Conservation (phyloP, 2,797 vertebrate genomes). For the Chanos chanos region DNA sequence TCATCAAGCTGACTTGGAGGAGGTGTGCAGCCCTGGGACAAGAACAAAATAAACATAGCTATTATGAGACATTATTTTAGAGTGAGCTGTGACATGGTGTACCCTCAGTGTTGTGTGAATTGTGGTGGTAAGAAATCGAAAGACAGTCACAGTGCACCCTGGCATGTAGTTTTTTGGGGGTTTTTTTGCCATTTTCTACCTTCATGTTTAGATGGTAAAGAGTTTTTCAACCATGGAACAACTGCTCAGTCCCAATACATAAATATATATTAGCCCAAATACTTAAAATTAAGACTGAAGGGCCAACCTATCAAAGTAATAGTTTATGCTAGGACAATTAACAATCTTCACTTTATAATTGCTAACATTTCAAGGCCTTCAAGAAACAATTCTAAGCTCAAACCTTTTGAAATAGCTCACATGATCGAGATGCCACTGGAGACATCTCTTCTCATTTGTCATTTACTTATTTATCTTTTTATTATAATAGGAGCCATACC, state of each 20-base stretch:
- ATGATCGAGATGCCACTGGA: constrained; percentile 32
- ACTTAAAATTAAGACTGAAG: too few relatives aligned
- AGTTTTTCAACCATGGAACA: too few relatives aligned
- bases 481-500: neutral
- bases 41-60: constrained; percentile 1
- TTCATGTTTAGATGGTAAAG: too few relatives aligned
- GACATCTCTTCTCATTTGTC: constrained; percentile 22
- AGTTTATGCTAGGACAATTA: constrained; percentile 1
- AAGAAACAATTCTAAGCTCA: neutral
- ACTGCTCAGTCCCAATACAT: too few relatives aligned
- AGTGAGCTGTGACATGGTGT: neutral
- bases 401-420: constrained; percentile 12
- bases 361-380: constrained; percentile 27
- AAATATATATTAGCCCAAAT: too few relatives aligned
- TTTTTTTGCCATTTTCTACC: too few relatives aligned
- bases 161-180: too few relatives aligned
- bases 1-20: neutral
- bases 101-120: neutral
- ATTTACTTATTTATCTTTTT: constrained; percentile 5
- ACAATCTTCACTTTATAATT: too few relatives aligned
- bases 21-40: neutral
- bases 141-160: neutral
- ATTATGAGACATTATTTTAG: neutral
- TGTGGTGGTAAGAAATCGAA: neutral
- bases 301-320: neutral